Percentiles rank a stretch among this genome's conserved stretches.
These are phyloP conservation scores for Chlorodrepanis virens DNA, from an alignment of 2,113 vertebrate species.

Conservation along the genomic window DNA sequence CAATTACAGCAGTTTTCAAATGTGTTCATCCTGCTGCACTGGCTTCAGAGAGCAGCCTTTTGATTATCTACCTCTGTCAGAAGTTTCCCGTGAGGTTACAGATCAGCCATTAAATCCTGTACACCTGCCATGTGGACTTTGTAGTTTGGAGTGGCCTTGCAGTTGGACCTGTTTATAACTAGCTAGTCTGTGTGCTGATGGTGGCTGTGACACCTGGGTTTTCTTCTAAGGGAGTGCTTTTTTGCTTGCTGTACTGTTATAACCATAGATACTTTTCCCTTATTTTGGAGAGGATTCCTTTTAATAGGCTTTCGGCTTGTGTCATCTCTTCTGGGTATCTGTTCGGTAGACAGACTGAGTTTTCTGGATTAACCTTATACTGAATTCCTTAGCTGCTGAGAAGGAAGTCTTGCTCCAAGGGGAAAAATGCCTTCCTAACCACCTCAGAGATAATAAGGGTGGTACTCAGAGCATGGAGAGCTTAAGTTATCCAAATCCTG, in stretches of 20 bases:
- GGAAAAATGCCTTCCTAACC: neutral
- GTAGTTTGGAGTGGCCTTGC: neutral
- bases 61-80: neutral
- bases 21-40: neutral
- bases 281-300: neutral
- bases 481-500: neutral
- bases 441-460: neutral
- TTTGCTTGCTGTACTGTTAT: neutral
- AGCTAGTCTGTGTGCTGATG: neutral
- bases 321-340: neutral
- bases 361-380: neutral
- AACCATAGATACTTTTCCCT: neutral
- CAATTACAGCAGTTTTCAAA: neutral
- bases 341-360: neutral
- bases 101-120: neutral
- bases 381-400: neutral
- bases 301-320: neutral
- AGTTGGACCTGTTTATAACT: neutral
- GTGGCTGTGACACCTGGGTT: neutral
- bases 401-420: neutral
- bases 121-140: neutral
- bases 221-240: neutral
- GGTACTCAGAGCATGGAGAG: neutral
- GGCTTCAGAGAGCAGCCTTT: neutral
- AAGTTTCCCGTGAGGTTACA: neutral